Conservation (phyloP, 1,140 invertebrate species). For the Dinothrombium tinctorium region DNA sequence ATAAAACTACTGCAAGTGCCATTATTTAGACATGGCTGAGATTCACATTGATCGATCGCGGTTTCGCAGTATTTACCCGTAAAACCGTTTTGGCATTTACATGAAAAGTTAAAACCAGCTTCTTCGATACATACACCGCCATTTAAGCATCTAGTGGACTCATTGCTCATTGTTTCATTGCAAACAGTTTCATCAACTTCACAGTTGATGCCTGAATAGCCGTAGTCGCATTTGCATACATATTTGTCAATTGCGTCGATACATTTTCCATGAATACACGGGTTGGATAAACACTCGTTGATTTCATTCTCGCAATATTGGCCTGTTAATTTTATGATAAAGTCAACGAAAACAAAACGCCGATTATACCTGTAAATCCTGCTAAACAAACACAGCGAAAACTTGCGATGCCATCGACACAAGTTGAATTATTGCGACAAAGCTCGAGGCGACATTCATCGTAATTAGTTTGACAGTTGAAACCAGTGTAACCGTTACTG, state of each 20-base stretch:
- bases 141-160: constrained; percentile 30
- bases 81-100: constrained; percentile 59
- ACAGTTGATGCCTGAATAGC: constrained; percentile 42
- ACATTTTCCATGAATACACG: constrained; percentile 80
- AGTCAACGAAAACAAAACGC: too few species aligned
- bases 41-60: constrained; percentile 33
- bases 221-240: constrained; percentile 23
- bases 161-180: constrained; percentile 55
- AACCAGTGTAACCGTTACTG: too few species aligned
- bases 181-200: constrained; percentile 84
- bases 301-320: constrained; percentile 44
- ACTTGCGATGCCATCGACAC: too few species aligned
- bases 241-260: constrained; percentile 45
- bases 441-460: too few species aligned
- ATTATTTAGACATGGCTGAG: constrained; percentile 15
- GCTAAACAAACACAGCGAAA: too few species aligned
- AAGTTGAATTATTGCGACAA: too few species aligned
- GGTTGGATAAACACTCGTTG: constrained; percentile 57
- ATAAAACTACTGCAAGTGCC: constrained; percentile 44
- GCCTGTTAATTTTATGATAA: constrained; percentile 84
- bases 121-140: constrained; percentile 56
- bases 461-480: too few species aligned
- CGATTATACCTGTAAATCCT: too few species aligned
- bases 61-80: constrained; percentile 24
- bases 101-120: constrained; percentile 36